Base-by-base conservation (phyloP, 2,113 vertebrate genomes). In the Cyprinodon brontotheroides region DNA sequence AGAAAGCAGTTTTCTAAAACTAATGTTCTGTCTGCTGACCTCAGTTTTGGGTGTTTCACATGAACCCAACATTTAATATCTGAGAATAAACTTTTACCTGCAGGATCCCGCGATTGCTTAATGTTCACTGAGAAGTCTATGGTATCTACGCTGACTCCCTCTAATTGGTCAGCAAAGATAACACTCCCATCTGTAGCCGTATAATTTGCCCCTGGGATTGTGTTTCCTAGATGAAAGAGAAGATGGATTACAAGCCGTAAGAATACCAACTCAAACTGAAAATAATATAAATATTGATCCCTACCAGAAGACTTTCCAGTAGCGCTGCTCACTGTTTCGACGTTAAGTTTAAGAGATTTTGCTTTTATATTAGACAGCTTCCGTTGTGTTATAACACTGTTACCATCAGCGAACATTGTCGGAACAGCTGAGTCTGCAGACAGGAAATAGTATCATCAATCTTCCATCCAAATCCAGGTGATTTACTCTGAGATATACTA, bases 121-220 rank as follows among this genome's bases (percentile, higher is more conserved):
- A 61, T 0, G 12, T 3, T 15, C 14, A 73, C 48, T 14, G 81
- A 74, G 0, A 67, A 0, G 50, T 48, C 0, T 0, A 81, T 11
- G 3, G 39, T 0, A 0, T 0, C 59, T 0, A 53, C 65, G 14
- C 22, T 0, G 41, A 9, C 4, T 10, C 2, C 4, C 7, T 2
- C 11, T n/a, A 83, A 22, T 15, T 17, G 20, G 22, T 78, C 75
- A 41, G 22, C 2, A 39, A 17, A 12, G 5, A 78, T 40, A 0
- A 70, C 40, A 37, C 72, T n/a, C 14, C 22, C 4, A 0, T 0
- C 48, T 1, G 0, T 0, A 20, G 69, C 78, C 20, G 1, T 2
- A 40, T 37, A 14, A 45, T 41, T 0, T 43, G 61, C 65, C 11
- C 1, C 9, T 9, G 20, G 10, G 41, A 1, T 37, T 38, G 3